Base-by-base conservation (phyloP, 2,113 vertebrate species). In the Megaleporinus macrocephalus region DNA sequence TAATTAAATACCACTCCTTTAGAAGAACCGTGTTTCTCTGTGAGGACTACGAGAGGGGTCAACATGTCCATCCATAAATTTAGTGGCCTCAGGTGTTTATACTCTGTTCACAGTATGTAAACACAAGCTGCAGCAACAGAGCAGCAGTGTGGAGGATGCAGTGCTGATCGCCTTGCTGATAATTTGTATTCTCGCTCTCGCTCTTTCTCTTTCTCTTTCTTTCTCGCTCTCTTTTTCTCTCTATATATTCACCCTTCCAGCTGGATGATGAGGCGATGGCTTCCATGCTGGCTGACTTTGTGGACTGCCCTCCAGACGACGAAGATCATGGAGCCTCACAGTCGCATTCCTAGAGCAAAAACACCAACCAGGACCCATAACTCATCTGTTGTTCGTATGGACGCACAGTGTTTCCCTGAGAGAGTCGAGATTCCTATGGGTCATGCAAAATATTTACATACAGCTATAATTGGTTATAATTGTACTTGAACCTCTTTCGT, bases 221-320 rank as follows among this genome's bases (percentile, higher is more conserved):
- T 18, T 18, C 49, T 3, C 14, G 1, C 18, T 77, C 47, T 61
- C 59, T 79, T 12, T 80, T 7, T 36, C 36, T 4, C 7, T 36
- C 7, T 36, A 3, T 36, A 36, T 7, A 36, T 36, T 36, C 36
- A 7, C 55, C 61, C 85, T 9, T 10, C 41, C 41, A 94, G 94
- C 24, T 90, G 76, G 92, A 93, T 9, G 92, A 95, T 5, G 95
- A 95, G 10, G 88, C 91, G 69, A 94, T 96, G 84, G 95, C 94
- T 24, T 94, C 96, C 85, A 97, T 97, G 96, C 78, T 97, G 90
- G 96, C 96, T 0, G 96, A 97, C 66, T 97, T 97, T 82, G 93
- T 96, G 0, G 95, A 96, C 79, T 97, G 95, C 69, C 96, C 96
- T 0, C 96, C 96, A 3, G 96, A 97, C 1, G 95, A 96, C 0